These are phyloP conservation scores for Periparus ater DNA, from an alignment of 2,797 vertebrate species.

Conservation along the genomic window DNA sequence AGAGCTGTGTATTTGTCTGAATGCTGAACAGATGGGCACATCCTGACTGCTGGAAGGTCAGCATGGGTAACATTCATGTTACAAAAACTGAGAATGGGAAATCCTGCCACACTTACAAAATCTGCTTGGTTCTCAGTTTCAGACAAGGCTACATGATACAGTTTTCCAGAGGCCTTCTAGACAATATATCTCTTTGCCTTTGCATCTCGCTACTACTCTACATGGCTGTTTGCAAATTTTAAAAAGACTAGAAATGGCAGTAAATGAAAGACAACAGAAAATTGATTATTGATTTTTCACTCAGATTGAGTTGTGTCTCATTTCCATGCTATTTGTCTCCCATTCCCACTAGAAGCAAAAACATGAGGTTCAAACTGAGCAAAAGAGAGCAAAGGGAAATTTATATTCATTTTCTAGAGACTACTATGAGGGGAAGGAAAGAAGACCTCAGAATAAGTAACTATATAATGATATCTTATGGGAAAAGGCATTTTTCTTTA, in stretches of 20 bases:
- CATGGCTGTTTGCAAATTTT: not conserved
- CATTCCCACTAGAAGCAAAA: not conserved
- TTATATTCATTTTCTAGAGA: not conserved
- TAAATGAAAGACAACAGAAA: not conserved
- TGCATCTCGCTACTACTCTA: no score
- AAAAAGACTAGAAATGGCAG: not conserved
- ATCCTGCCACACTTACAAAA: not conserved
- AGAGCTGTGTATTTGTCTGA: not conserved
- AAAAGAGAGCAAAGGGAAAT: not conserved
- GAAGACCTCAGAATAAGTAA: not conserved
- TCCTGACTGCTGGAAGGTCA: not conserved
- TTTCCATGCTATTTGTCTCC: not conserved
- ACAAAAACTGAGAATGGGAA: not conserved
- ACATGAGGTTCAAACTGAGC: not conserved
- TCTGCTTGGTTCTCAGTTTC: not conserved
- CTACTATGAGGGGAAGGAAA: not conserved
- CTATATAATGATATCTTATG: not conserved
- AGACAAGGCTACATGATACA: not conserved
- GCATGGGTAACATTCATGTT: fast-evolving
- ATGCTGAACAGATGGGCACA: not conserved
- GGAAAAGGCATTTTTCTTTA: not conserved
- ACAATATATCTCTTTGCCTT: not conserved
- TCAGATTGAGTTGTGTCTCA: not conserved
- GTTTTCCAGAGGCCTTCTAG: not conserved
- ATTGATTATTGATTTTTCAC: not conserved